These are phyloP conservation scores for Neomonachus schauinslandi DNA, from an alignment of 2,113 vertebrate genomes.

Conservation along the genomic window DNA sequence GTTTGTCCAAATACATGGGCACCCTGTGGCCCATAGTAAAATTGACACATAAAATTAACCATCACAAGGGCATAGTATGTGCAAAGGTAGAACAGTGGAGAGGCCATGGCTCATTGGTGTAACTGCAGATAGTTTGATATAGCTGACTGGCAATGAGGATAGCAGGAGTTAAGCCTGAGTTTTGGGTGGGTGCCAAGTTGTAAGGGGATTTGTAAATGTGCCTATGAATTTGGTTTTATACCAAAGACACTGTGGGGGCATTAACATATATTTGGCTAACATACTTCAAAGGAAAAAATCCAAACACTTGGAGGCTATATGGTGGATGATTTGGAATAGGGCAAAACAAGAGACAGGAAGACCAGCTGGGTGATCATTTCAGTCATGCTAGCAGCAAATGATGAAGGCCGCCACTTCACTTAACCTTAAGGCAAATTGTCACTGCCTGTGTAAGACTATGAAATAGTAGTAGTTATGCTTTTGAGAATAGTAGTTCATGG, in stretches of 20 bases:
- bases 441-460: background rate
- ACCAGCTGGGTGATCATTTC: background rate
- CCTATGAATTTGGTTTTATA: conserved; percentile 39
- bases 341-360: conserved; percentile 19
- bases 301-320: background rate
- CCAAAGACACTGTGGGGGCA: background rate
- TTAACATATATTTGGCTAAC: conserved; percentile 35
- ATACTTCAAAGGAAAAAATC: background rate
- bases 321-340: background rate
- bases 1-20: background rate
- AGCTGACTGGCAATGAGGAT: background rate
- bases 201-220: background rate
- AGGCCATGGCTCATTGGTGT: background rate
- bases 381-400: background rate
- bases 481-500: background rate
- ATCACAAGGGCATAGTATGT: background rate
- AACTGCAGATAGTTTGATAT: background rate
- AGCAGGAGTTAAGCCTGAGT: background rate
- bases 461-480: background rate
- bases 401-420: background rate
- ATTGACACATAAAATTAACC: background rate
- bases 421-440: background rate
- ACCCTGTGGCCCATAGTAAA: background rate
- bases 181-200: background rate
- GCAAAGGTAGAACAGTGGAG: background rate